phyloP scores from a whole-genome alignment of 2,113 vertebrate species.

The Bubo scandiacus region DNA sequence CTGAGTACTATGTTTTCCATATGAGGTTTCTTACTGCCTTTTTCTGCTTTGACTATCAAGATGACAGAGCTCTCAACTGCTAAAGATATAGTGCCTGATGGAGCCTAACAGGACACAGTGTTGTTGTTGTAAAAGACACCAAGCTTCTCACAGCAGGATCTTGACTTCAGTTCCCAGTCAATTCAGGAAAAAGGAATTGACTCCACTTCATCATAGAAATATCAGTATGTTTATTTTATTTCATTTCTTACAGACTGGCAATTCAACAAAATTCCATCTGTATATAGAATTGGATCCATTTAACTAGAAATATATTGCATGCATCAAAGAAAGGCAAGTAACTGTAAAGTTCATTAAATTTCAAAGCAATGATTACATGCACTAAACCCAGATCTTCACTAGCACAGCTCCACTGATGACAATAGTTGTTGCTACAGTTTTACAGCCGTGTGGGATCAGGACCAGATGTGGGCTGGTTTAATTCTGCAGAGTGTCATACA shows the following conservation, averaged over 20 bases:
- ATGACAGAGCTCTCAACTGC: background rate
- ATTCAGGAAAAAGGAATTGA: background rate
- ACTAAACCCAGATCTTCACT: background rate
- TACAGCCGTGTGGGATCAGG: accelerated
- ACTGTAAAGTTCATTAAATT: background rate
- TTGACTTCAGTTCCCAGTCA: background rate
- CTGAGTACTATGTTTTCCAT: background rate
- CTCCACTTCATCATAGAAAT: background rate
- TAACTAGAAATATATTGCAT: background rate
- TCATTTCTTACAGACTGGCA: background rate
- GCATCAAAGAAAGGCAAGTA: background rate
- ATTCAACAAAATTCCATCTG: background rate
- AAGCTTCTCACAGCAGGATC: background rate
- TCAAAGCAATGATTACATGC: background rate
- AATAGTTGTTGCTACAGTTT: background rate
- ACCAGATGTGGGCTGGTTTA: background rate
- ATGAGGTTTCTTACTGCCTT: background rate
- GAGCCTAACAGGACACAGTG: background rate
- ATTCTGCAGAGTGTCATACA: background rate
- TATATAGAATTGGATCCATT: background rate
- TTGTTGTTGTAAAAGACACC: background rate
- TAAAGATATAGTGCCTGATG: background rate
- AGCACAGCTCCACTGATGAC: background rate
- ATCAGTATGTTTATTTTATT: background rate
- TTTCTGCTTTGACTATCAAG: background rate